Conservation (phyloP, 2,888 invertebrate species). For the Zootermopsis nevadensis region DNA sequence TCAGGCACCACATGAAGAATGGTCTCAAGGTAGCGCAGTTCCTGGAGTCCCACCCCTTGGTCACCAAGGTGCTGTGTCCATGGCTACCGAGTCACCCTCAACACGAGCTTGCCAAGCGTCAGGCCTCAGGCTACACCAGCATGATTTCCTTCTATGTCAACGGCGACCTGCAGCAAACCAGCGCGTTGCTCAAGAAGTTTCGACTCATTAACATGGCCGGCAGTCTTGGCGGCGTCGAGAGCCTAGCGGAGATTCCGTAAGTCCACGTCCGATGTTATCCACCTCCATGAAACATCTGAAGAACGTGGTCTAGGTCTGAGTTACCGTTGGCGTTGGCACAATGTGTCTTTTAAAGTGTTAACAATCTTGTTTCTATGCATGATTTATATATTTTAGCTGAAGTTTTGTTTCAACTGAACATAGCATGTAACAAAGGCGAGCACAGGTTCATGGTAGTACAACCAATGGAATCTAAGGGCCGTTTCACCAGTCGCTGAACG, state of each 20-base stretch:
- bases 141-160: slow-evolving; percentile 69
- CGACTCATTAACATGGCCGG: slow-evolving; percentile 90
- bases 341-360: too few relatives aligned
- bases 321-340: too few relatives aligned
- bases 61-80: slow-evolving; percentile 87
- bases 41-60: slow-evolving; percentile 82
- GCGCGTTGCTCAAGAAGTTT: slow-evolving; percentile 77
- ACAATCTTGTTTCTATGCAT: too few relatives aligned
- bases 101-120: slow-evolving; percentile 63
- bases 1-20: slow-evolving; percentile 88
- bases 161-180: slow-evolving; percentile 73
- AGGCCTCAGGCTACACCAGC: slow-evolving; percentile 65
- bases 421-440: too few relatives aligned
- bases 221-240: slow-evolving; percentile 95
- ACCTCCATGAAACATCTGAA: too few relatives aligned
- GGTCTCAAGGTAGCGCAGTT: slow-evolving; percentile 82
- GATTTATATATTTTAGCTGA: too few relatives aligned
- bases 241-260: slow-evolving; percentile 59
- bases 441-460: too few relatives aligned
- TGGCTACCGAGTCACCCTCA: slow-evolving; percentile 68
- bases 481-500: too few relatives aligned
- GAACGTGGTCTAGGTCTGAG: too few relatives aligned
- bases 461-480: too few relatives aligned
- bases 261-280: too few relatives aligned
- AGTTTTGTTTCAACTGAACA: too few relatives aligned